phyloP scores from a whole-genome alignment of 2,113 vertebrate genomes.

The Sander vitreus region DNA sequence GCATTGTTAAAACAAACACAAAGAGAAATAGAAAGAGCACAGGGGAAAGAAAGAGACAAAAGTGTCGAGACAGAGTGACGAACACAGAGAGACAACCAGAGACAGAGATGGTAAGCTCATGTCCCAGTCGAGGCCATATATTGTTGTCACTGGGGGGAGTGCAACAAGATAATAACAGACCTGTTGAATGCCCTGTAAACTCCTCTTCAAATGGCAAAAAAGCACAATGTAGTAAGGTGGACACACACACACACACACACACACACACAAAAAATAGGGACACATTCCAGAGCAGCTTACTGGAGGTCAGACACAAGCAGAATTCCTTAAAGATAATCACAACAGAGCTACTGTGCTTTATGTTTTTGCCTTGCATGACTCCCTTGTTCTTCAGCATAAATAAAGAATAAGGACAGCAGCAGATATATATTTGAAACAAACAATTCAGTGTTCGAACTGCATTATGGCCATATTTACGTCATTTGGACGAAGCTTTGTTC shows the following conservation, averaged over 20 bases:
- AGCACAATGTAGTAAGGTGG: not conserved
- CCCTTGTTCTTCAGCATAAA: constrained; percentile 52
- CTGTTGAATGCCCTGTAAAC: constrained; percentile 6
- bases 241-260: constrained; percentile 13
- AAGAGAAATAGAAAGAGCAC: not conserved
- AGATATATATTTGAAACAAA: too few species aligned
- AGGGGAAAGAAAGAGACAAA: not conserved
- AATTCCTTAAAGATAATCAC: constrained; percentile 70
- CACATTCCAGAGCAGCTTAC: constrained; percentile 70
- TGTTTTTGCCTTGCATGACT: constrained; percentile 48
- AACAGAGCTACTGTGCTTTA: constrained; percentile 63
- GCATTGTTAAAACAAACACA: not conserved
- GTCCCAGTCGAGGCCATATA: not conserved
- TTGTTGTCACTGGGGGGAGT: constrained; percentile 1
- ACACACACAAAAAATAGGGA: constrained; percentile 28
- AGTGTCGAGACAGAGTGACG: not conserved
- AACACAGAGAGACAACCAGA: not conserved
- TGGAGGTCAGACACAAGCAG: constrained; percentile 63
- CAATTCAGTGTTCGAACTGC: too few species aligned
- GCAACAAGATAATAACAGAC: constrained; percentile 11
- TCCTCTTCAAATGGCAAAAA: constrained; percentile 14
- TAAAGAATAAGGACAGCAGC: constrained; percentile 59
- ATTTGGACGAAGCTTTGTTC: too few species aligned
- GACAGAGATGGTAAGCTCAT: not conserved
- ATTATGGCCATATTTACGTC: too few species aligned